phyloP scores from a whole-genome alignment of 2,113 vertebrate species.

The Phaetusa simplex region DNA sequence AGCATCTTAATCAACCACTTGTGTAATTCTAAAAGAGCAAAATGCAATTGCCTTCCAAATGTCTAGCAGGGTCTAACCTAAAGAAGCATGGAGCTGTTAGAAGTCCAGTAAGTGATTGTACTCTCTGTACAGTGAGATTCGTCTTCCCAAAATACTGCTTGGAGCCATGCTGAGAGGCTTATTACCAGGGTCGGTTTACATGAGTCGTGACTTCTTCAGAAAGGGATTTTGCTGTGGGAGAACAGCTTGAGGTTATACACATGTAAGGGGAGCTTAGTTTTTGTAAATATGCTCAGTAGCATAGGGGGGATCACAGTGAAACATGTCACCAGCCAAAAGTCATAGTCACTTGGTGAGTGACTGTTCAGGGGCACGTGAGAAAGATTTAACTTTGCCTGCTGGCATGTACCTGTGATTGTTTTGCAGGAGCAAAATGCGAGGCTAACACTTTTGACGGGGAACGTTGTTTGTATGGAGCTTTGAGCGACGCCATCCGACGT shows the following conservation, averaged over 20 bases:
- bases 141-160: not conserved
- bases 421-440: slow-evolving; percentile 90
- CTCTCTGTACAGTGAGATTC: not conserved
- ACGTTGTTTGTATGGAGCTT: slow-evolving; percentile 89
- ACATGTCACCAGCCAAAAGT: not conserved
- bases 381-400: not conserved
- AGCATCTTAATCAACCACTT: not conserved
- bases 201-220: not conserved
- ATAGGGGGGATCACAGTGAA: not conserved
- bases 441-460: slow-evolving; percentile 97
- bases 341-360: accelerated
- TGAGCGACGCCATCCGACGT: slow-evolving; percentile 88
- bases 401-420: not conserved
- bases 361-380: not conserved
- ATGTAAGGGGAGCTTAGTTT: not conserved
- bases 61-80: not conserved
- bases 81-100: not conserved
- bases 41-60: not conserved
- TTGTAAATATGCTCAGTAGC: not conserved
- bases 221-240: not conserved
- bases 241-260: not conserved
- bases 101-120: not conserved
- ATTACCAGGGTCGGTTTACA: not conserved
- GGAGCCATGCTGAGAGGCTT: not conserved
- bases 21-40: not conserved